A percentile compares a stretch with the other conserved stretches of the same genome.
Conservation (phyloP, 2,113 vertebrate species). For the Oncorhynchus gorbuscha region DNA sequence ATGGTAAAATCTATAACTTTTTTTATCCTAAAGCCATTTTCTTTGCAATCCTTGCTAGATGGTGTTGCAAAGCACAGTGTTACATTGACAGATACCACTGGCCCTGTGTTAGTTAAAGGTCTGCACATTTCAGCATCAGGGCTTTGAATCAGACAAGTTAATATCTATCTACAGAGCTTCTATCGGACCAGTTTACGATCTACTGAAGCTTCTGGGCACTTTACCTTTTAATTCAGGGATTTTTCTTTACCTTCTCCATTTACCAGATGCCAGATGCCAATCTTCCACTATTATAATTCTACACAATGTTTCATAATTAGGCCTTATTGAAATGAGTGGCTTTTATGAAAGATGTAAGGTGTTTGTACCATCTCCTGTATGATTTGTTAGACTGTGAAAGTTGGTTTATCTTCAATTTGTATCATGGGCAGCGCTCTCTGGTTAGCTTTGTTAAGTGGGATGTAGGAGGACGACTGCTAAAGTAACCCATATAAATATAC, state of each 20-base stretch:
- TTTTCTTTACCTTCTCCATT: slow-evolving; percentile 25
- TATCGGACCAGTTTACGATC: slow-evolving; percentile 29
- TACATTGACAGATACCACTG: not conserved
- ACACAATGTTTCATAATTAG: slow-evolving; percentile 21
- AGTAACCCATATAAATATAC: not conserved
- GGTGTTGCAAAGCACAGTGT: slow-evolving; percentile 18
- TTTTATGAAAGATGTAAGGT: slow-evolving; percentile 55
- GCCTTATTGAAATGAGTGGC: slow-evolving; percentile 20
- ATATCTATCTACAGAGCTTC: not conserved
- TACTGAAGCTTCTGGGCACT: slow-evolving; percentile 62
- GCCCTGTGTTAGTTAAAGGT: not conserved
- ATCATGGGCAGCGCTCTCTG: slow-evolving; percentile 17
- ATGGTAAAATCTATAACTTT: slow-evolving; percentile 12
- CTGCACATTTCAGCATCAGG: not conserved
- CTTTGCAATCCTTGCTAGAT: slow-evolving; percentile 14
- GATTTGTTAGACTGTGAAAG: slow-evolving; percentile 64
- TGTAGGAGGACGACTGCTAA: slow-evolving; percentile 31
- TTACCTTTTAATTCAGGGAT: slow-evolving; percentile 76
- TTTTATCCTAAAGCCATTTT: slow-evolving; percentile 32
- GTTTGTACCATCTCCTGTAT: slow-evolving; percentile 33
- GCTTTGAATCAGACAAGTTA: slow-evolving; percentile 5
- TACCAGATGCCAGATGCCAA: slow-evolving; percentile 20
- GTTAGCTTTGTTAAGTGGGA: slow-evolving; percentile 17
- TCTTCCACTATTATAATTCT: slow-evolving; percentile 19
- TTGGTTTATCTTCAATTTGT: slow-evolving; percentile 12